Conservation (phyloP, 1,140 invertebrate genomes). For the Drosophila dunni region DNA sequence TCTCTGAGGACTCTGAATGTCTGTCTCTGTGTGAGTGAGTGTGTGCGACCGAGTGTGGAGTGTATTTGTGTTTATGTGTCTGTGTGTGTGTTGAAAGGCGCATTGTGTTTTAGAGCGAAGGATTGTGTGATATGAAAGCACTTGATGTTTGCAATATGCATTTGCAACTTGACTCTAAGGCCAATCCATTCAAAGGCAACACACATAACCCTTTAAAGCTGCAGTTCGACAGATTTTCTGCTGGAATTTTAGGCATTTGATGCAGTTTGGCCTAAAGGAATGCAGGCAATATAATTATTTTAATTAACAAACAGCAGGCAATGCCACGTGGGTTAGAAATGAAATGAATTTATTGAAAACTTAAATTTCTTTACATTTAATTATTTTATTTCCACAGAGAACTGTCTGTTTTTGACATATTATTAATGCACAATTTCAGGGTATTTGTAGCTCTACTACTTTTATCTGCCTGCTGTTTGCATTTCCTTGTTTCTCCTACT, state of each 20-base stretch:
- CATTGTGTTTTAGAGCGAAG: slow-evolving; percentile 38
- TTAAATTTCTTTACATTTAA: not conserved
- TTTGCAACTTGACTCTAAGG: slow-evolving; percentile 58
- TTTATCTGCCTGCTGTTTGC: slow-evolving; percentile 38
- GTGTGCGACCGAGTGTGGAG: slow-evolving; percentile 14
- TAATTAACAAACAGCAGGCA: not conserved
- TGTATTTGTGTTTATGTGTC: slow-evolving; percentile 5
- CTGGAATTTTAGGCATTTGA: not conserved
- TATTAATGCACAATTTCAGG: not conserved
- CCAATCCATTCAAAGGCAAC: slow-evolving; percentile 29
- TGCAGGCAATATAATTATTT: not conserved
- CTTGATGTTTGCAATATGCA: slow-evolving; percentile 75
- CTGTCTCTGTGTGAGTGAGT: slow-evolving; percentile 7
- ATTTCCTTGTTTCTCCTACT: slow-evolving; percentile 51
- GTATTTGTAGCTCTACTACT: not conserved
- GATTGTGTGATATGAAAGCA: slow-evolving; percentile 51
- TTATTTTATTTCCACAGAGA: not conserved
- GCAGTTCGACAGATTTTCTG: slow-evolving; percentile 10
- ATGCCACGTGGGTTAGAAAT: not conserved
- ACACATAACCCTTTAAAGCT: slow-evolving; percentile 34
- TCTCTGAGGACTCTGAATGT: slow-evolving; percentile 8
- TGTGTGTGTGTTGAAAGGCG: slow-evolving; percentile 32
- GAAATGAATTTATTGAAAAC: not conserved
- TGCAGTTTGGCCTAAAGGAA: not conserved
- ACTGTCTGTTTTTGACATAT: not conserved